phyloP scores from a whole-genome alignment of 1,140 invertebrate species.

The Meloidogyne hapla region DNA sequence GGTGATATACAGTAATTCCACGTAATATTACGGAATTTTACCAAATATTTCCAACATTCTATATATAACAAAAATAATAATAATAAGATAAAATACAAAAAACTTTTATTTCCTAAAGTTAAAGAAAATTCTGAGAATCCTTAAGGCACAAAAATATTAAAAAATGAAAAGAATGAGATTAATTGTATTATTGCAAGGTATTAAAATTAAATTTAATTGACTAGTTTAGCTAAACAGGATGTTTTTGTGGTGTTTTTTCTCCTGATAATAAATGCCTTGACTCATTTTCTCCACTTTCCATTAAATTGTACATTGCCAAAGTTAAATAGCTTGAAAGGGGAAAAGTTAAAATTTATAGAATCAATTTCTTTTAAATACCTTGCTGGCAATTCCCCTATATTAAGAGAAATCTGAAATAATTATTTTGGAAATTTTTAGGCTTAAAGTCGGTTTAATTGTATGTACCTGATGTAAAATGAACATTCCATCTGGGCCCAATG shows the following conservation, averaged over 20 bases:
- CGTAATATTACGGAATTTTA: too few relatives aligned
- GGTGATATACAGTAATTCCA: too few relatives aligned
- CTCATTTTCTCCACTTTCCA: conserved; percentile 46
- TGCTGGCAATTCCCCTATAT: conserved; percentile 61
- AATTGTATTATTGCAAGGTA: not conserved
- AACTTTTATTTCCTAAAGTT: not conserved
- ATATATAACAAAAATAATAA: too few relatives aligned
- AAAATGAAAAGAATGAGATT: conserved; percentile 1
- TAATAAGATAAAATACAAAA: not conserved
- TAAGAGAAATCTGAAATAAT: conserved; percentile 51
- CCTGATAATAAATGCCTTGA: conserved; percentile 22
- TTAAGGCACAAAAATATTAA: not conserved
- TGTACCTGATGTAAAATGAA: conserved; percentile 54
- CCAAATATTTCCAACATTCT: too few relatives aligned
- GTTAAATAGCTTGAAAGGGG: conserved; percentile 56
- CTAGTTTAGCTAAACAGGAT: conserved; percentile 4
- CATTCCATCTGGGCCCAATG: conserved; percentile 55
- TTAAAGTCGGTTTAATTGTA: too few relatives aligned
- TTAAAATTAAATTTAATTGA: not conserved
- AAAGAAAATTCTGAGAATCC: not conserved
- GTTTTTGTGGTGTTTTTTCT: conserved; percentile 9
- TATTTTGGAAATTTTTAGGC: not conserved
- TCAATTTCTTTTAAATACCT: conserved; percentile 46
- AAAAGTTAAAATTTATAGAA: conserved; percentile 9
- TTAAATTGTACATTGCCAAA: conserved; percentile 58